These are phyloP conservation scores for Autographa pulchrina DNA, from an alignment of 2,888 invertebrate species.

Conservation along the genomic window DNA sequence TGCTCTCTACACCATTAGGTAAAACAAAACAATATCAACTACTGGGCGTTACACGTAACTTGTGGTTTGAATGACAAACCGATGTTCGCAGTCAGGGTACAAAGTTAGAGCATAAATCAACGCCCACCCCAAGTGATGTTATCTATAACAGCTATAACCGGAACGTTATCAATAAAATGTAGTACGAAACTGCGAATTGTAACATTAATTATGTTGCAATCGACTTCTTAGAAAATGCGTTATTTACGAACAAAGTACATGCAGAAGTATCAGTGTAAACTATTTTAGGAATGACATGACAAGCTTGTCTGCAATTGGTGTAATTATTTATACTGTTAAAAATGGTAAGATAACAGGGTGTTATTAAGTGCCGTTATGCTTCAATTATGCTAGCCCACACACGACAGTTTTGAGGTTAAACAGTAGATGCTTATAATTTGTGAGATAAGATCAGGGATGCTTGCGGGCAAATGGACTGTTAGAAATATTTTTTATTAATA, in stretches of 20 bases:
- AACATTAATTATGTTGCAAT: conserved; percentile 56
- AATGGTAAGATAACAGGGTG: not conserved
- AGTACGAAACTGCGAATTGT: conserved; percentile 53
- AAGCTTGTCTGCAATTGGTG: not conserved
- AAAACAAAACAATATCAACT: conserved; percentile 32
- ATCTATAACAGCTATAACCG: conserved; percentile 55
- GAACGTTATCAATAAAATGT: conserved; percentile 61
- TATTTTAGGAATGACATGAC: conserved; percentile 26
- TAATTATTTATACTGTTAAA: conserved; percentile 21
- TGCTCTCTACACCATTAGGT: not conserved
- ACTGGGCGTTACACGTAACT: conserved; percentile 20
- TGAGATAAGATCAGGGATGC: conserved; percentile 11
- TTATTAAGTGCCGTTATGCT: conserved; percentile 33
- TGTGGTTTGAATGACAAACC: conserved; percentile 40
- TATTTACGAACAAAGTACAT: conserved; percentile 16
- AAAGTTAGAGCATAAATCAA: conserved; percentile 54
- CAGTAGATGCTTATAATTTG: conserved; percentile 20
- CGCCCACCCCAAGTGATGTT: conserved; percentile 59
- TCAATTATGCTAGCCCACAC: conserved; percentile 22
- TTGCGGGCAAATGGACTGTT: conserved; percentile 13
- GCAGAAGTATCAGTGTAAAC: conserved; percentile 30
- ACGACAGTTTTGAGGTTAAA: conserved; percentile 12
- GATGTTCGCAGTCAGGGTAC: conserved; percentile 40
- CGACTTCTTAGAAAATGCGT: conserved; percentile 52
- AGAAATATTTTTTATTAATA: conserved; percentile 1